Base-by-base conservation (phyloP, 2,797 vertebrate genomes). In the Gymnoscopelus microlampas region DNA sequence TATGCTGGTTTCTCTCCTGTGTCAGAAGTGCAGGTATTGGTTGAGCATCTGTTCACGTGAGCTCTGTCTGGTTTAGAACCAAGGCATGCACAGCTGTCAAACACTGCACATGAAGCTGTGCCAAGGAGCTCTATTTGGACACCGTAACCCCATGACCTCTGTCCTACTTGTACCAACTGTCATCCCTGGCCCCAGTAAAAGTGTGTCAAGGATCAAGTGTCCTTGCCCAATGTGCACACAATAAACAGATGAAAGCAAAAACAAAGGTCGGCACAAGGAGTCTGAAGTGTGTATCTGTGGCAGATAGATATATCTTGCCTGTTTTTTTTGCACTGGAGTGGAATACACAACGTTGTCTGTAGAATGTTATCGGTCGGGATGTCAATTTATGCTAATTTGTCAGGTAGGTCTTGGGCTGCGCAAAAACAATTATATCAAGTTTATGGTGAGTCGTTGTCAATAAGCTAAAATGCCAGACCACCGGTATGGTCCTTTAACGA, bases 161-260 rank as follows among this genome's bases (percentile, higher is more conserved):
- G 80, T 66, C 71, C 78, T 5, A 73, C 62, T 83, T 82, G 58
- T 51, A n/a, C 53, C 48, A 71, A 19, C 58, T 65, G 53, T 3
- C 24, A 48, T 24, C 44, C 4, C 63, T 53, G 11, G 12, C 50
- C 63, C 35, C 62, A 61, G 29, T 64, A 47, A 8, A 77, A 86
- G 70, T 70, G 64, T 81, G 81, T 84, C 81, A 70, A 66, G 73
- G 77, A 74, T 88, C 13, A 3, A 68, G 51, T 79, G 79, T 83
- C 77, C 63, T 75, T 77, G 61, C 11, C 32, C 3, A 66, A 44
- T 44, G 54, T 39, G 56, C 32, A 54, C n/a, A 8, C 35, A 13
- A 35, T 35, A 35, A 48, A 59, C 23, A 29, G 39, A 53, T 64
- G 23, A 70, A 67, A 71, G 49, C 39, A 47, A 68, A 66, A 63